Base-by-base conservation (phyloP, 2,888 invertebrate species). In the Carabus problematicus region DNA sequence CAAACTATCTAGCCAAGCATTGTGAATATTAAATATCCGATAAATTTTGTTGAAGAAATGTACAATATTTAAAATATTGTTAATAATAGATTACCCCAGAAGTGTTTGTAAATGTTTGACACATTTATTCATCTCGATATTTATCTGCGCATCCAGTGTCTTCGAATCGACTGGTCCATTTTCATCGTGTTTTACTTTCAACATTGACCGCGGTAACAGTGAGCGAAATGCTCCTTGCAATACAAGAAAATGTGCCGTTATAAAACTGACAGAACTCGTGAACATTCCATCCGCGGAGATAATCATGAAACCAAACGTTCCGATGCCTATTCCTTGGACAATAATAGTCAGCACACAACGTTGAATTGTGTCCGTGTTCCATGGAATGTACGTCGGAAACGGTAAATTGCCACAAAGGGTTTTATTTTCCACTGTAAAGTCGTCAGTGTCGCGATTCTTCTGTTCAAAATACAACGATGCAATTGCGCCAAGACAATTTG, bases 81-180 rank as follows among this genome's bases (percentile, higher is more conserved):
- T n/a, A n/a, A n/a, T n/a, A n/a, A n/a, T n/a, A n/a, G 19, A 16
- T 18, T 52, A 52, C 52, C 16, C 9, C 9, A 52, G 11, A 16
- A 52, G 18, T 52, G 19, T 12, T 52, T 52, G 52, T 6, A 52
- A 19, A 18, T 52, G 52, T 12, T 52, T 52, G 8, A 52, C 16
- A 16, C 52, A 52, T 18, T 52, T 52, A 14, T 52, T 18, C 9
- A 52, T 18, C 16, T 52, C 52, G 9, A 18, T 14, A 16, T 52
- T 52, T 16, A 52, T 52, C 19, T 52, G 52, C 14, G 2, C 9
- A 52, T 52, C 52, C 16, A 52, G 16, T 29, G 2, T 29, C 16
- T 18, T 3, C 11, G 11, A 8, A 16, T 52, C 16, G 1, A 45
- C 11, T 12, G 2, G n/a, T 12, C 3, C 14, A 52, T 52, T 52